These are phyloP conservation scores for Lepus oiostolus DNA, from an alignment of 2,797 vertebrate species.

Conservation along the genomic window DNA sequence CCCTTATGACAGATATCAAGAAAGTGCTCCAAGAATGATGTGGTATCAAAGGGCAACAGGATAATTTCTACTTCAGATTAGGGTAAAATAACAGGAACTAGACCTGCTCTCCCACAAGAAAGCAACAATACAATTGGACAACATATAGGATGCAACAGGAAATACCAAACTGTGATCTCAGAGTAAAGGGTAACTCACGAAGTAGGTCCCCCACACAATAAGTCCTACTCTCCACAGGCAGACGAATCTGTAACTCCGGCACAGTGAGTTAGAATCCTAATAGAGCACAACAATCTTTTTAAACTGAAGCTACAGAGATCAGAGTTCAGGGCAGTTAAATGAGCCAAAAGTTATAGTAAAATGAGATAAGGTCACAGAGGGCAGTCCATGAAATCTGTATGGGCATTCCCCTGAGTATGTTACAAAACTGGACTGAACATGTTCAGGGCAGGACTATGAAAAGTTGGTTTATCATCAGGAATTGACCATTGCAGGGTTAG, in stretches of 20 bases:
- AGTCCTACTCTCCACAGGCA: not conserved
- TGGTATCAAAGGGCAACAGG: not conserved
- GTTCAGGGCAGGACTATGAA: not conserved
- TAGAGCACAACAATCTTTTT: not conserved
- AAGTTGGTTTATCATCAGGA: not conserved
- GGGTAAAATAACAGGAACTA: constrained; percentile 11
- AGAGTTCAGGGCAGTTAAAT: not conserved
- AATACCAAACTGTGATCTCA: not conserved
- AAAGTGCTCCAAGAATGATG: not conserved
- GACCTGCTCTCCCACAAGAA: constrained; percentile 7
- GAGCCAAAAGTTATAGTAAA: not conserved
- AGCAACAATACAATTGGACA: not conserved
- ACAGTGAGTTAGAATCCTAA: not conserved
- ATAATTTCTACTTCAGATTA: not conserved
- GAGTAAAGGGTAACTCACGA: not conserved
- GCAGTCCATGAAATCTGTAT: not conserved
- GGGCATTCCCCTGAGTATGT: not conserved
- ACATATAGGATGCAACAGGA: constrained; percentile 19
- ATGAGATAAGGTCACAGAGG: not conserved
- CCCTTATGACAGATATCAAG: constrained; percentile 7
- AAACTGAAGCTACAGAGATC: not conserved
- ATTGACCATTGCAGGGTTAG: not conserved
- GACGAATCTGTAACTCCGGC: not conserved
- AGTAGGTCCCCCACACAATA: not conserved
- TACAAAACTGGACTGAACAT: constrained; percentile 8